Conservation (phyloP, 1,140 invertebrate genomes). For the Drosophila simulans region DNA sequence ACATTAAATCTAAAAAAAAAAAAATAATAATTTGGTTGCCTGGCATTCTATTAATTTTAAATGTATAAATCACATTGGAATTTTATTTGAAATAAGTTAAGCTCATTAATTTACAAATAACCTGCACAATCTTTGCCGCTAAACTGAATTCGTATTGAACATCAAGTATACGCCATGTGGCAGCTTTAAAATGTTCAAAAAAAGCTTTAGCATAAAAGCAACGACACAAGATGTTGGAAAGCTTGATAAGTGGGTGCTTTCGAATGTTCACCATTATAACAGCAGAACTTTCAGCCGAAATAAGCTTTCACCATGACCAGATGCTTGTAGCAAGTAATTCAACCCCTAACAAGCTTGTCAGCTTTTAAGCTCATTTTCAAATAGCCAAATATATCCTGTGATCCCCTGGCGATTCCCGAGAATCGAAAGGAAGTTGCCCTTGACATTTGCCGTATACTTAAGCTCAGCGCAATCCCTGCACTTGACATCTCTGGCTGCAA, state of each 20-base stretch:
- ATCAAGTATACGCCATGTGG: slow-evolving; percentile 25
- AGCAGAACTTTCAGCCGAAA: slow-evolving; percentile 1
- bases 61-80: neutral
- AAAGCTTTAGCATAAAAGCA: neutral
- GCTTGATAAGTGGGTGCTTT: neutral
- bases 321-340: neutral
- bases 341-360: neutral
- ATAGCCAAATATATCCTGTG: neutral
- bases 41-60: no score
- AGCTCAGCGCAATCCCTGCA: slow-evolving; percentile 4
- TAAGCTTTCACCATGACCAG: slow-evolving; percentile 13
- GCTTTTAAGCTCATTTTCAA: neutral
- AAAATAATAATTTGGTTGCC: no score
- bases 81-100: neutral
- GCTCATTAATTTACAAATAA: neutral
- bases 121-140: neutral
- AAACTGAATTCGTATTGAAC: neutral
- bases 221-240: neutral
- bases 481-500: slow-evolving; percentile 1
- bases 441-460: neutral
- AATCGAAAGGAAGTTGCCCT: neutral
- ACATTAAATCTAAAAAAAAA: no score
- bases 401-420: slow-evolving; percentile 1
- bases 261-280: neutral
- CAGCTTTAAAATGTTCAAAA: neutral